phyloP scores from a whole-genome alignment of 1,140 invertebrate genomes.

The Drosophila repletoides region DNA sequence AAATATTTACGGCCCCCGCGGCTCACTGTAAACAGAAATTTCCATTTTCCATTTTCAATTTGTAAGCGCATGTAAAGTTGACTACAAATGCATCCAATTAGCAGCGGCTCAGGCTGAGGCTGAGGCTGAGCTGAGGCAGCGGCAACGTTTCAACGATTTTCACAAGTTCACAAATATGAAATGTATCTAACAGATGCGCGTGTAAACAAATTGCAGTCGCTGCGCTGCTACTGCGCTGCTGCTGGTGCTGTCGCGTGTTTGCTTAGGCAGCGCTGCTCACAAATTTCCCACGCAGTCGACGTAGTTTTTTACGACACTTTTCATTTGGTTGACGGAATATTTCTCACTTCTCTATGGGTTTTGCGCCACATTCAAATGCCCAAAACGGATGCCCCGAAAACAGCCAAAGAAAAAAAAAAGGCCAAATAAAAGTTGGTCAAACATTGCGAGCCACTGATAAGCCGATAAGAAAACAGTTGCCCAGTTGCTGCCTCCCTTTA shows the following conservation, averaged over 20 bases:
- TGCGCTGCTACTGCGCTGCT: not conserved
- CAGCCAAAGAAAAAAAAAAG: constrained; percentile 4
- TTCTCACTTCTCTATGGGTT: constrained; percentile 35
- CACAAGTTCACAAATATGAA: constrained; percentile 76
- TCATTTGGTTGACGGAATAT: constrained; percentile 36
- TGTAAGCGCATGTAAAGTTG: constrained; percentile 64
- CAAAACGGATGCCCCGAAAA: constrained; percentile 64
- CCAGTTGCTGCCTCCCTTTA: constrained; percentile 11
- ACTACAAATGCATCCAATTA: constrained; percentile 76
- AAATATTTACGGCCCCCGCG: constrained; percentile 63
- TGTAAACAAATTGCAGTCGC: constrained; percentile 66
- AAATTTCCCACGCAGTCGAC: constrained; percentile 67
- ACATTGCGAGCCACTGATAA: constrained; percentile 50
- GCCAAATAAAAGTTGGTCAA: constrained; percentile 55
- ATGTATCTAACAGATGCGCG: constrained; percentile 70
- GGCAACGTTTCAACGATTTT: constrained; percentile 68
- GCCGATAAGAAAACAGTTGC: constrained; percentile 48
- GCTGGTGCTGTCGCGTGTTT: constrained; percentile 37
- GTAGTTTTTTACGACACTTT: constrained; percentile 57
- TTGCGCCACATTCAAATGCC: constrained; percentile 46
- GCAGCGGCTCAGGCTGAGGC: too few species aligned
- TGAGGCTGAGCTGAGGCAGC: too few species aligned
- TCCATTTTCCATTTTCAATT: constrained; percentile 68
- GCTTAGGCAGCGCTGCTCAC: constrained; percentile 59
- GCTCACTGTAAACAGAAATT: constrained; percentile 52